A percentile compares a stretch with the other conserved stretches of the same genome.
These are phyloP conservation scores for Anabas testudineus DNA, from an alignment of 2,797 vertebrate genomes.

Conservation along the genomic window DNA sequence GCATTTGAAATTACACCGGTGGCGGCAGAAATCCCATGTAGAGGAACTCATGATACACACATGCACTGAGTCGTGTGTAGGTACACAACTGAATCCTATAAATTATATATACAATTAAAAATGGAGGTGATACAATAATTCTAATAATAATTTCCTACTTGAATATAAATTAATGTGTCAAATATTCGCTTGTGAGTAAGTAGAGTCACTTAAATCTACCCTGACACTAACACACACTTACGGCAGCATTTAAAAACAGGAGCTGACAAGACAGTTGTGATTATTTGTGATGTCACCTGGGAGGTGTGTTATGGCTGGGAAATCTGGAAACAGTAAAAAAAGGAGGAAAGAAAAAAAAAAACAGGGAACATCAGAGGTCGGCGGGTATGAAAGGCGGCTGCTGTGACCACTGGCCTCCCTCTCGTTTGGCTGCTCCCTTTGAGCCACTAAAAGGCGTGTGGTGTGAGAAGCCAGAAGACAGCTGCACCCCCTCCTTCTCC, in stretches of 20 bases:
- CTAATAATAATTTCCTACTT: background rate
- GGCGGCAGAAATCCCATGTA: too few relatives aligned
- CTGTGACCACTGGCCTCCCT: conserved; percentile 75
- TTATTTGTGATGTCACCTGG: conserved; percentile 79
- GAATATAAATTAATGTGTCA: background rate
- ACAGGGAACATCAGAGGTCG: conserved; percentile 75
- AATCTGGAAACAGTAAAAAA: conserved; percentile 84
- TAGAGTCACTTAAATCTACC: background rate
- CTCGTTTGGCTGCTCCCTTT: conserved; percentile 74
- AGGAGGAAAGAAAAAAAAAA: conserved; percentile 39
- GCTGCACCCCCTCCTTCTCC: conserved; percentile 68
- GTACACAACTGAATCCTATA: background rate
- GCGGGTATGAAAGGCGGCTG: conserved; percentile 71
- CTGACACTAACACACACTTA: background rate
- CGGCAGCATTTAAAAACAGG: conserved; percentile 41
- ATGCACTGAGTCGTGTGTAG: background rate
- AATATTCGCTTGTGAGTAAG: background rate
- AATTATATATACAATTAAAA: too few relatives aligned
- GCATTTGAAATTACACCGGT: too few relatives aligned
- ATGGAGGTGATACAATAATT: too few relatives aligned
- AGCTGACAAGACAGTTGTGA: conserved; percentile 68
- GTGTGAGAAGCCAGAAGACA: conserved; percentile 81
- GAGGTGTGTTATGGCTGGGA: conserved; percentile 69
- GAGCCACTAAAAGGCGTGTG: conserved; percentile 78
- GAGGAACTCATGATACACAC: background rate